phyloP scores from a whole-genome alignment of 2,797 vertebrate genomes.

The Sparus aurata region DNA sequence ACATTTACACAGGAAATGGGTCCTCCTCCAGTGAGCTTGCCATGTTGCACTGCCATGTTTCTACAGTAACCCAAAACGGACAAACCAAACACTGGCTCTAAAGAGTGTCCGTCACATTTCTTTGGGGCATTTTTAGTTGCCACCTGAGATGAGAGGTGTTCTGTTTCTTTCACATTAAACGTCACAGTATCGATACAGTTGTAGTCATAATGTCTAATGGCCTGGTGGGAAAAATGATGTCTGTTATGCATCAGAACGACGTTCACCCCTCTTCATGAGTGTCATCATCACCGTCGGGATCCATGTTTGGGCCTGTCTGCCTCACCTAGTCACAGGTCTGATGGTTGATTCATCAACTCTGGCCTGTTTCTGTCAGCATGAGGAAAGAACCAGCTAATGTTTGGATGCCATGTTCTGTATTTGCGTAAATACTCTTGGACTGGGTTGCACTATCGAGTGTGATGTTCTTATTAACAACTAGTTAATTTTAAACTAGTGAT shows the following conservation, averaged over 20 bases:
- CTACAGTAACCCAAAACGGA: too few relatives aligned
- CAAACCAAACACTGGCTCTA: too few relatives aligned
- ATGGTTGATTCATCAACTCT: constrained; percentile 19
- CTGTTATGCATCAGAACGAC: not conserved
- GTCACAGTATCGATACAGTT: not conserved
- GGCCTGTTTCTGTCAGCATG: constrained; percentile 10
- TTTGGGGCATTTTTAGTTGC: too few relatives aligned
- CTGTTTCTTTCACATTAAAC: not conserved
- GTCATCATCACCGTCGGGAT: not conserved
- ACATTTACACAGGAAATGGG: too few relatives aligned
- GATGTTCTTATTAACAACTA: not conserved
- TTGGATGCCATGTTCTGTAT: not conserved
- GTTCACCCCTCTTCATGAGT: not conserved
- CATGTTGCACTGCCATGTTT: too few relatives aligned
- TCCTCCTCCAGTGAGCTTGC: too few relatives aligned
- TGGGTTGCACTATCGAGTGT: not conserved
- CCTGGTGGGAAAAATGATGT: not conserved
- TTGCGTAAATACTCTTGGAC: not conserved
- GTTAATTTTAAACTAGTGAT: not conserved
- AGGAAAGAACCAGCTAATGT: not conserved
- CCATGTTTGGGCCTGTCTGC: constrained; percentile 35
- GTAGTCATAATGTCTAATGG: not conserved
- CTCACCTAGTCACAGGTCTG: constrained; percentile 25
- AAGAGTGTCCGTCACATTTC: too few relatives aligned
- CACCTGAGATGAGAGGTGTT: too few relatives aligned